Base-by-base conservation (phyloP, 2,888 invertebrate genomes). In the Omphaloscelis lunosa region DNA sequence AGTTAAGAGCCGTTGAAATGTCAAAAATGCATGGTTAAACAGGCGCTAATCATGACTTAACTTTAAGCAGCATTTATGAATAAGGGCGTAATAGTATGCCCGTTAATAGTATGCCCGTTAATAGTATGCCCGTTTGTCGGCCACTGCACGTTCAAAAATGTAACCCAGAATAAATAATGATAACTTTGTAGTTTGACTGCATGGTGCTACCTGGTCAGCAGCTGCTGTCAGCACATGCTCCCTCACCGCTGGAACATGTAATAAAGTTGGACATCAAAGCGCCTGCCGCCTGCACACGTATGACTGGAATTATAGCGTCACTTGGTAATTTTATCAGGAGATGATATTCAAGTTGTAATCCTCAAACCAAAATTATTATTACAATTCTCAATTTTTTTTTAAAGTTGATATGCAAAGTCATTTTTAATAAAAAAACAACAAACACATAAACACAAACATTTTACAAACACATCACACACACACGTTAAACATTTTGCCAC, bases 261-360 rank as follows among this genome's bases (percentile, higher is more conserved):
- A 91, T 97, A 8, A 94, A 96, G 65, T 89, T 96, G 75, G 94
- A 96, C 72, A 93, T 97, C 58, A 95, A 95, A 78, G 95, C 97
- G 1, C 92, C 95, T 59, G 92, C 97, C 0, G 95, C 94, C 0
- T 95, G 95, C 77, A 96, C 97, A 85, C 93, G 97, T 72, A 92
- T 97, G 7, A 97, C 97, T 0, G 96, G 96, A 83, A 96, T 98
- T 71, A 94, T 97, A 72, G 97, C 97, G 61, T 95, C 97, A 1
- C 94, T 97, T 87, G 97, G 97, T 97, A 93, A 85, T 75, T 73
- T 12, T 23, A 41, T 51, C 53, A 45, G 6, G 0, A n/a, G 0
- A 61, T 9, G 29, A 17, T 29, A 20, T 17, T 17, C 17, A 59
- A 29, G 29, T 59, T 59, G 58, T 27, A 27, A 58, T 58, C 7